A percentile compares a stretch with the other conserved stretches of the same genome.
Evolutionary conservation across 2,888 invertebrate genomes (phyloP).

Genomic region (Colletes collaris): DNA sequence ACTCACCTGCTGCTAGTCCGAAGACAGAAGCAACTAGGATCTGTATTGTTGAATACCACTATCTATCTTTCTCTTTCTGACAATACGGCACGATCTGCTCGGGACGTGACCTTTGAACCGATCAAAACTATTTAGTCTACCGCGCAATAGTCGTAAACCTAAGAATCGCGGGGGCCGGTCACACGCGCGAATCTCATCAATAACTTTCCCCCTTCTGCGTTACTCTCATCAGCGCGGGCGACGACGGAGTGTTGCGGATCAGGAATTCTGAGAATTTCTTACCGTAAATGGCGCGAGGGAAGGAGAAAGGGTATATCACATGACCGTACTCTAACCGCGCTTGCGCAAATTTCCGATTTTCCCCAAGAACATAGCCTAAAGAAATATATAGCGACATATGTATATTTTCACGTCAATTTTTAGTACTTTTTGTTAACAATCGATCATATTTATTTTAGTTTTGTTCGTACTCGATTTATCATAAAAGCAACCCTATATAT

Average conservation of each 20-base stretch:
- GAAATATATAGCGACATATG: background rate
- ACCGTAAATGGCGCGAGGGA: slow-evolving; percentile 75
- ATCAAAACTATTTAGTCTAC: slow-evolving; percentile 15
- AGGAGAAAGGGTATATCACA: slow-evolving; percentile 66
- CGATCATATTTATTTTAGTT: background rate
- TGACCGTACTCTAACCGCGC: slow-evolving; percentile 55
- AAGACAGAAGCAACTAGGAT: slow-evolving; percentile 63
- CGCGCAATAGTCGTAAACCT: slow-evolving; percentile 50
- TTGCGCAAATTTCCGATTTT: slow-evolving; percentile 22
- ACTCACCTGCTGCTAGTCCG: slow-evolving; percentile 68
- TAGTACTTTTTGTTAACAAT: slow-evolving; percentile 1
- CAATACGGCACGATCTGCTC: background rate
- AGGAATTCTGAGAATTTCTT: slow-evolving; percentile 76
- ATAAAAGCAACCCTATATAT: background rate
- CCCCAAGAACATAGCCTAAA: slow-evolving; percentile 13
- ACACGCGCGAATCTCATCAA: slow-evolving; percentile 66
- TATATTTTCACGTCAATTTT: too few species aligned
- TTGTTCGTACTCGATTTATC: background rate
- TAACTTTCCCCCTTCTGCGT: slow-evolving; percentile 53
- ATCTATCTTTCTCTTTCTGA: slow-evolving; percentile 8
- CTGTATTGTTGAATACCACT: slow-evolving; percentile 9
- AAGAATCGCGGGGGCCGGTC: slow-evolving; percentile 62
- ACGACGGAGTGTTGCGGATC: slow-evolving; percentile 55
- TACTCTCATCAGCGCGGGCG: slow-evolving; percentile 52
- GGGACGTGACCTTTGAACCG: slow-evolving; percentile 34